Evolutionary conservation across 2,888 invertebrate species (phyloP).

Genomic region (Stenoptilia bipunctidactyla): DNA sequence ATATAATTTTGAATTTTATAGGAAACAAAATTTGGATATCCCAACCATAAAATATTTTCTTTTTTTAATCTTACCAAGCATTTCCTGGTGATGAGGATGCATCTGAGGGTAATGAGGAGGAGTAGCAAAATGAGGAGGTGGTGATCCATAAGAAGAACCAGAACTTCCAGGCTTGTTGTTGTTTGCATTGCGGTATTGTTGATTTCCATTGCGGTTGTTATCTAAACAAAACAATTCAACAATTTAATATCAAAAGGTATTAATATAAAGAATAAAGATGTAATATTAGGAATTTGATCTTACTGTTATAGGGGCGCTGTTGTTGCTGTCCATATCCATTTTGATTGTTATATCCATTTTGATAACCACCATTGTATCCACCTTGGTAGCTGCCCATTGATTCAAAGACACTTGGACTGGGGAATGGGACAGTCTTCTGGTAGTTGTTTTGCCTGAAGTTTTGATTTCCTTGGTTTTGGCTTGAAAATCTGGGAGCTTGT

Average conservation of each 20-base stretch:
- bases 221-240: conserved; percentile 1
- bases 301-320: conserved; percentile 48
- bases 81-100: conserved; percentile 66
- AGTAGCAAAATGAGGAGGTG: conserved; percentile 61
- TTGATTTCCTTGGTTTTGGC: conserved; percentile 51
- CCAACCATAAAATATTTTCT: too few species aligned
- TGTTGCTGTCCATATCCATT: conserved; percentile 40
- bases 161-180: conserved; percentile 51
- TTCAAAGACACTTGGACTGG: conserved; percentile 71
- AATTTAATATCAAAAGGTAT: too few species aligned
- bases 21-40: too few species aligned
- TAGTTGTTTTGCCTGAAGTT: conserved; percentile 58
- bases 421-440: conserved; percentile 68
- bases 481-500: conserved; percentile 65
- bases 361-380: conserved; percentile 64
- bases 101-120: conserved; percentile 58
- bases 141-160: conserved; percentile 59
- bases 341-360: conserved; percentile 59
- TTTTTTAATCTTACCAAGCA: conserved; percentile 61
- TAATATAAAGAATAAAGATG: too few species aligned
- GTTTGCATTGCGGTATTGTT: conserved; percentile 52
- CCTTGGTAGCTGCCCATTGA: conserved; percentile 70
- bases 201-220: conserved; percentile 51
- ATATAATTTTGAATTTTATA: too few species aligned
- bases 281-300: conserved; percentile 23